Evolutionary conservation across 2,888 invertebrate genomes (phyloP), one percentile per base, ranked within the genome.

Genomic region (Agrochola lychnidis): DNA sequence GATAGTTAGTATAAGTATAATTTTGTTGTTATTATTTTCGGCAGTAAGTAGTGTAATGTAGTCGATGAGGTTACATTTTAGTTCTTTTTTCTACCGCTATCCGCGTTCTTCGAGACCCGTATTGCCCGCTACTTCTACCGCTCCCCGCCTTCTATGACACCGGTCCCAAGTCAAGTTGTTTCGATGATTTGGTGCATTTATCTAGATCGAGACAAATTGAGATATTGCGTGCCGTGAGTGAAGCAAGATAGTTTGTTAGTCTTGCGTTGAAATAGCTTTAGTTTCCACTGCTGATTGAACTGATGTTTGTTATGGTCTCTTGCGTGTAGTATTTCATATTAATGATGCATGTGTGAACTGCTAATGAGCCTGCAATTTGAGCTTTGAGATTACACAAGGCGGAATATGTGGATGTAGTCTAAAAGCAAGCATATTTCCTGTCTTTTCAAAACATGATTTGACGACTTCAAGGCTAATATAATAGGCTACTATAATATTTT

Each of bases 171-270:
- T 51, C 45, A 64, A 71, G 78, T 64, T 69, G 76, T 82, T 83
- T 79, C 87, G 87, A 87, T 86, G 86, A 86, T 87, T 86, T 82
- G 76, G 70, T 79, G 62, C 76, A 81, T 85, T 87, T 83, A 88
- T 86, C 81, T 86, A 81, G 84, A 88, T 84, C 86, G 85, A 86
- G 84, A 87, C 88, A 86, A 87, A 87, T 87, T 87, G 87, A 81
- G 86, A 83, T 81, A 87, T 87, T 79, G 87, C 87, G 87, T 87
- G 87, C 82, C 62, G 73, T 72, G 76, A 86, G 77, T 86, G 84
- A 76, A 73, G 87, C 81, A 87, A 87, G 81, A 79, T 59, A 73
- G 77, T 75, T 84, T 73, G 82, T 73, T 79, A 74, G 72, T 72
- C 56, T 72, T 73, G 70, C 62, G 67, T 68, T 82, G 64, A 64